These are phyloP conservation scores for Pachypsylla venusta DNA, from an alignment of 1,140 invertebrate genomes.

Conservation along the genomic window DNA sequence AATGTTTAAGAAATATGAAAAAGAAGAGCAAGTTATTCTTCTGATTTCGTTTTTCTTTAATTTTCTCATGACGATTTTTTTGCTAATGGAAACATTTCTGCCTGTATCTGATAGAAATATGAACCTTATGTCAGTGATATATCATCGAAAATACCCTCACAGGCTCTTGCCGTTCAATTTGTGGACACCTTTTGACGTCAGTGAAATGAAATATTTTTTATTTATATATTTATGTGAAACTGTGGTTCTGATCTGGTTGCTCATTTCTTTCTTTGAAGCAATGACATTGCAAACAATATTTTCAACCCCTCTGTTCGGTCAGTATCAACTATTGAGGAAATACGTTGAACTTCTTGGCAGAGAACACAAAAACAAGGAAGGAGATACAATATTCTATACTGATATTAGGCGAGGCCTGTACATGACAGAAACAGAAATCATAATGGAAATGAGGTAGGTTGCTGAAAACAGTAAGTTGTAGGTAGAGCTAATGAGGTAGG, in stretches of 20 bases:
- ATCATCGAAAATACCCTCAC: not conserved
- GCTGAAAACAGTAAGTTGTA: too few relatives aligned
- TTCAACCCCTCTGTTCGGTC: not conserved
- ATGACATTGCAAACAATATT: not conserved
- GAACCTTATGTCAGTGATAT: not conserved
- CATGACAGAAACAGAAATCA: not conserved
- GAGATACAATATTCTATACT: not conserved
- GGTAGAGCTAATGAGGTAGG: too few relatives aligned
- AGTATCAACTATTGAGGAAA: not conserved
- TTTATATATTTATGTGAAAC: not conserved
- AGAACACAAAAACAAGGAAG: not conserved
- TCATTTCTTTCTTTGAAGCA: not conserved
- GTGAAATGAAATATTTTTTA: not conserved
- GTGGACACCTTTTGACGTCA: not conserved
- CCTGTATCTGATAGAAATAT: not conserved
- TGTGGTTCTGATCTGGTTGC: not conserved
- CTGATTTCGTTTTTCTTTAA: not conserved
- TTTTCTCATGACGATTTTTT: not conserved
- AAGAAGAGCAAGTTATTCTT: not conserved
- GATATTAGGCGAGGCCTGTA: not conserved
- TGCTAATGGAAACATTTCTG: not conserved
- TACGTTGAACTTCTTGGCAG: not conserved
- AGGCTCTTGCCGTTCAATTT: not conserved
- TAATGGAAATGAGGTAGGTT: too few relatives aligned
- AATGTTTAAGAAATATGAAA: not conserved